These are phyloP conservation scores for Natrix natrix DNA, from an alignment of 2,797 vertebrate genomes.

Conservation along the genomic window DNA sequence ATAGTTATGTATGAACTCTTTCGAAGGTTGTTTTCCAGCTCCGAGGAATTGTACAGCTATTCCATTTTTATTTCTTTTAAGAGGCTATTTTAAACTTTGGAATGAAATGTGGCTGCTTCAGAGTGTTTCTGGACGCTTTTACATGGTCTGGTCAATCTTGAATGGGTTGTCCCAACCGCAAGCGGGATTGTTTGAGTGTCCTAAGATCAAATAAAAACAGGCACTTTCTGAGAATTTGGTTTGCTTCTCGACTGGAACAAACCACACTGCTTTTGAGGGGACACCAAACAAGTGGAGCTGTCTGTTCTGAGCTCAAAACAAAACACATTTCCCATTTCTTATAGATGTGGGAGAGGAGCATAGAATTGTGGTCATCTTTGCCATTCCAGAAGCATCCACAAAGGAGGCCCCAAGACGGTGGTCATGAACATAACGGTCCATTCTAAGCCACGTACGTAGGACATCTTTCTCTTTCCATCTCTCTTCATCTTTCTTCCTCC, in stretches of 20 bases:
- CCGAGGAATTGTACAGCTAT: neutral
- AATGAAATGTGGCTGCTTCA: neutral
- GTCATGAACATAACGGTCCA: neutral
- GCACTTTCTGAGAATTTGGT: neutral
- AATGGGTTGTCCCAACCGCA: neutral
- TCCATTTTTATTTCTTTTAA: neutral
- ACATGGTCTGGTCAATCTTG: neutral
- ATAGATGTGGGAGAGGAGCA: neutral
- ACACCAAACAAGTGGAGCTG: neutral
- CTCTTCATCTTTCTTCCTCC: neutral
- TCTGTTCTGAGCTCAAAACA: neutral
- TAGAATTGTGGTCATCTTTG: neutral
- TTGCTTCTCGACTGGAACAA: neutral
- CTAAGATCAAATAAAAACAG: neutral
- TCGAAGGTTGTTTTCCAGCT: neutral
- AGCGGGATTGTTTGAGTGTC: neutral
- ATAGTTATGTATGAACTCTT: neutral
- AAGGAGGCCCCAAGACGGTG: neutral
- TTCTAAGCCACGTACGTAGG: neutral
- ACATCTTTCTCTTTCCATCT: neutral
- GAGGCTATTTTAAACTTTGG: neutral
- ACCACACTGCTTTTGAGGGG: neutral
- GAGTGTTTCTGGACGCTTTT: neutral
- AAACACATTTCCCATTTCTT: neutral
- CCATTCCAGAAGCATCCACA: neutral